These are phyloP conservation scores for Thalassoma bifasciatum DNA, from an alignment of 2,113 vertebrate genomes.

Conservation along the genomic window DNA sequence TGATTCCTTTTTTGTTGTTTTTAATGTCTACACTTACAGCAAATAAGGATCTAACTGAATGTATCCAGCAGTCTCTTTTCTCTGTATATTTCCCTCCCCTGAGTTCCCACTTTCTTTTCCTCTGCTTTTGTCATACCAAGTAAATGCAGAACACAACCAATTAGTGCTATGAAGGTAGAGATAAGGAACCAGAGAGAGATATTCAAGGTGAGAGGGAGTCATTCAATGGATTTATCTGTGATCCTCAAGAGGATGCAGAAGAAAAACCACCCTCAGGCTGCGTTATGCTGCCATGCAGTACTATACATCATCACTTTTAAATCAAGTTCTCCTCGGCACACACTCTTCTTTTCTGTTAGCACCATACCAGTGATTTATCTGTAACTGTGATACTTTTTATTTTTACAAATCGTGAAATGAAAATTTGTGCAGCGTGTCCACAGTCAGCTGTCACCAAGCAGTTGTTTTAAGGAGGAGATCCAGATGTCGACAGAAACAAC, in stretches of 20 bases:
- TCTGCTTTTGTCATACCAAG: slow-evolving; percentile 16
- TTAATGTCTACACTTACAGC: slow-evolving; percentile 9
- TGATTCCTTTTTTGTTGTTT: slow-evolving; percentile 19
- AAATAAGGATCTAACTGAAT: slow-evolving; percentile 34
- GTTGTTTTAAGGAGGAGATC: slow-evolving; percentile 13
- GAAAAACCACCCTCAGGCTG: slow-evolving; percentile 10
- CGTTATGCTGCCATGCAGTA: slow-evolving; percentile 38
- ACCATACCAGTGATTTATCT: neutral
- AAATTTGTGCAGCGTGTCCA: neutral
- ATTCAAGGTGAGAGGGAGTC: slow-evolving; percentile 11
- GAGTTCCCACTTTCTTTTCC: neutral
- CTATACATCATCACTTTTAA: slow-evolving; percentile 43
- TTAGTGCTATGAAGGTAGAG: slow-evolving; percentile 35
- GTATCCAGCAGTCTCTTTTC: neutral
- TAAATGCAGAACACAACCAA: slow-evolving; percentile 23
- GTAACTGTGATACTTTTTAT: neutral
- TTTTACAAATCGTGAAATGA: slow-evolving; percentile 13
- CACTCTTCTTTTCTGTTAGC: neutral
- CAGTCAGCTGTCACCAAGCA: neutral
- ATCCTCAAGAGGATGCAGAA: slow-evolving; percentile 9
- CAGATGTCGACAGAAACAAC: neutral
- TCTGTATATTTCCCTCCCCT: neutral
- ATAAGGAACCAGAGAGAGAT: slow-evolving; percentile 1
- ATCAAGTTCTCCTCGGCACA: slow-evolving; percentile 19
- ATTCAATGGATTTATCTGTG: slow-evolving; percentile 2